phyloP scores from a whole-genome alignment of 1,140 invertebrate species.

The Coelopa frigida region DNA sequence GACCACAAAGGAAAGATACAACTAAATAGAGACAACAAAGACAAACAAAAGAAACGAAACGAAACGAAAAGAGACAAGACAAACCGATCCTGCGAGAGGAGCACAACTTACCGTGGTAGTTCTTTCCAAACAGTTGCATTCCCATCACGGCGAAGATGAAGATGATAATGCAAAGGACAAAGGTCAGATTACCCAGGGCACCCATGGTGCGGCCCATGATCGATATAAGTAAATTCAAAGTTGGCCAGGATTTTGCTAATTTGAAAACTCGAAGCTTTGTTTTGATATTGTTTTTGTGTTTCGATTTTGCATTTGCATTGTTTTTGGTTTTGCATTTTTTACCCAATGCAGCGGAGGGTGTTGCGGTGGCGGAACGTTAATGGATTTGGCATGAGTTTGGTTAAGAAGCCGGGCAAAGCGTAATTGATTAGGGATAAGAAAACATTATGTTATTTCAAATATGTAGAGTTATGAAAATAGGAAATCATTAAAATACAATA shows the following conservation, averaged over 20 bases:
- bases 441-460: not conserved
- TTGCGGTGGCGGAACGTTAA: not conserved
- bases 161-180: slow-evolving; percentile 93
- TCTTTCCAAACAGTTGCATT: slow-evolving; percentile 91
- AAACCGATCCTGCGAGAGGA: not conserved
- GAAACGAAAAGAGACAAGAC: too few relatives aligned
- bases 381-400: slow-evolving; percentile 13
- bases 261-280: slow-evolving; percentile 92
- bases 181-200: slow-evolving; percentile 91
- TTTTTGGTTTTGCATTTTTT: slow-evolving; percentile 4
- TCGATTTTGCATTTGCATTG: not conserved
- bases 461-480: not conserved
- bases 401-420: slow-evolving; percentile 41
- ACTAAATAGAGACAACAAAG: too few relatives aligned
- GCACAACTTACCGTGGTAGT: slow-evolving; percentile 68
- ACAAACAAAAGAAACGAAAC: too few relatives aligned
- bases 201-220: slow-evolving; percentile 96
- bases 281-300: slow-evolving; percentile 13
- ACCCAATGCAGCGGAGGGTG: not conserved
- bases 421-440: slow-evolving; percentile 13
- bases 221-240: slow-evolving; percentile 91
- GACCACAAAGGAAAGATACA: not conserved
- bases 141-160: slow-evolving; percentile 98
- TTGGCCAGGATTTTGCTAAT: slow-evolving; percentile 96
- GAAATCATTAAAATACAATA: too few relatives aligned